Percentiles rank a stretch among this genome's conserved stretches.
phyloP scores from a whole-genome alignment of 2,113 vertebrate species.

The Arothron firmamentum region DNA sequence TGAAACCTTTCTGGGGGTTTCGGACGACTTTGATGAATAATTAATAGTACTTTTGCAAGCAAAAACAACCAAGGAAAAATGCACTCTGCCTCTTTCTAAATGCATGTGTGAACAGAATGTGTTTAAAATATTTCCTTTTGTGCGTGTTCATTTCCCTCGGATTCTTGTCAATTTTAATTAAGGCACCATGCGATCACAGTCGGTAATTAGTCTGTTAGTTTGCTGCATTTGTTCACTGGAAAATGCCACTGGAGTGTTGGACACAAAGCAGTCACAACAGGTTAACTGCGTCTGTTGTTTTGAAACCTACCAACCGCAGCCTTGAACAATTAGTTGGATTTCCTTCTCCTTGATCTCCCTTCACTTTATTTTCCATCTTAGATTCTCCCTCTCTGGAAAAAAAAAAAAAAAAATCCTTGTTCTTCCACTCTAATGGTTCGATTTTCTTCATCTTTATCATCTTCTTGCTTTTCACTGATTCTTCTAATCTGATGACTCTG shows the following conservation, averaged over 20 bases:
- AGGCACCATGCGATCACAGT: background rate
- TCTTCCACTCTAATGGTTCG: slow-evolving; percentile 30
- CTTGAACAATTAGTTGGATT: slow-evolving; percentile 60
- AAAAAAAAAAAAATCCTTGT: too few species aligned
- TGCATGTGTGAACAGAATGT: slow-evolving; percentile 15
- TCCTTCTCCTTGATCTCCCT: slow-evolving; percentile 32
- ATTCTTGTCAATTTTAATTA: background rate
- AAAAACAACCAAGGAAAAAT: slow-evolving; percentile 53
- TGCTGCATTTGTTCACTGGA: background rate
- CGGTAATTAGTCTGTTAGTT: background rate
- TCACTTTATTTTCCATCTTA: slow-evolving; percentile 31
- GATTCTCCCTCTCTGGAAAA: too few species aligned
- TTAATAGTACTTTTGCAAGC: slow-evolving; percentile 63
- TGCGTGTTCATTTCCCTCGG: slow-evolving; percentile 15
- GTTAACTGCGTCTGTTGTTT: slow-evolving; percentile 36
- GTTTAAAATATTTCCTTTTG: slow-evolving; percentile 30
- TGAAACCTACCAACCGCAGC: slow-evolving; percentile 30
- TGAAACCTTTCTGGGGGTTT: slow-evolving; percentile 62
- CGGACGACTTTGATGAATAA: slow-evolving; percentile 58
- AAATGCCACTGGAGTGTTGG: slow-evolving; percentile 1
- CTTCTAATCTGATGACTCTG: slow-evolving; percentile 48
- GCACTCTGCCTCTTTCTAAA: slow-evolving; percentile 57
- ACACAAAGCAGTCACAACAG: slow-evolving; percentile 27
- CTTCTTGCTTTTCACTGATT: slow-evolving; percentile 48
- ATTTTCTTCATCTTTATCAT: slow-evolving; percentile 63